Evolutionary conservation across 64 coral and sea anemone genomes (phyloP).

Genomic region (Platygyra sinensis): DNA sequence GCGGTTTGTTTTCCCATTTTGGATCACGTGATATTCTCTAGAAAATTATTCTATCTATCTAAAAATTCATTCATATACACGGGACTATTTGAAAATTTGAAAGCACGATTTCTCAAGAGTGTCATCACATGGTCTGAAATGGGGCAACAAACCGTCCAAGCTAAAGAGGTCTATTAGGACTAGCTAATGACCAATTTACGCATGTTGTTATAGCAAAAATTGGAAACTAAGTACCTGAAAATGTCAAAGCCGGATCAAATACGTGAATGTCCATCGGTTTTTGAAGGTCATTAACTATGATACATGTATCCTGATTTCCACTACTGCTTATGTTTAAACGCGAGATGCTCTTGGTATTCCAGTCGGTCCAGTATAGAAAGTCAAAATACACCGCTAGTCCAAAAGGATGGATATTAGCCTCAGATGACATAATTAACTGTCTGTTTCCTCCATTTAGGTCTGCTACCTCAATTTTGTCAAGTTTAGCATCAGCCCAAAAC

Average conservation of each 20-base stretch:
- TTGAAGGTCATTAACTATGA: neutral
- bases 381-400: constrained; percentile 42
- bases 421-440: neutral
- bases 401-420: constrained; percentile 50
- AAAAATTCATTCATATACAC: too few species aligned
- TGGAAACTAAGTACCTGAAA: neutral
- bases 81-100: too few species aligned
- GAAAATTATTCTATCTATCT: too few species aligned
- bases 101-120: too few species aligned
- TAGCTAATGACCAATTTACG: too few species aligned
- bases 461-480: constrained; percentile 50
- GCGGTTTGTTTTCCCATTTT: too few species aligned
- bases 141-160: too few species aligned
- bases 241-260: constrained; percentile 13
- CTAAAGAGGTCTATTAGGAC: too few species aligned
- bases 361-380: constrained; percentile 70
- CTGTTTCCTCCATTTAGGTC: constrained; percentile 33
- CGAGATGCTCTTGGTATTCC: constrained; percentile 22
- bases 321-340: constrained; percentile 8
- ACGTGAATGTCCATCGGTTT: constrained; percentile 44
- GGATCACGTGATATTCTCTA: too few species aligned
- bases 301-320: neutral
- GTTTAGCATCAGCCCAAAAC: constrained; percentile 63
- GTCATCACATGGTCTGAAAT: too few species aligned
- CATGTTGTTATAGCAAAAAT: too few species aligned